Base-by-base conservation (phyloP, 2,797 vertebrate genomes). In the Euthynnus affinis region DNA sequence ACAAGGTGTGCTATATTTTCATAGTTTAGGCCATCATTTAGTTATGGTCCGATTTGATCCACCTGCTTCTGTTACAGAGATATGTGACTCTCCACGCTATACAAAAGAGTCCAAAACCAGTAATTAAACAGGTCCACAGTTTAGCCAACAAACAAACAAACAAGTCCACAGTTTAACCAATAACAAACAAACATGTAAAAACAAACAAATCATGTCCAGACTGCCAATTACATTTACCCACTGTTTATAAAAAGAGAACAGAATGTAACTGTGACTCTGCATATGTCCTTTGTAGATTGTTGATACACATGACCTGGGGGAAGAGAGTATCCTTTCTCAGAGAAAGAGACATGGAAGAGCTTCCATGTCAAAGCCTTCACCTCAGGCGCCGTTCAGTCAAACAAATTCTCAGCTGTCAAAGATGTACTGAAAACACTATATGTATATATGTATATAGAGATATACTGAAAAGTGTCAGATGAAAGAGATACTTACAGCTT, bases 331-430 rank as follows among this genome's bases (percentile, higher is more conserved):
- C 58, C 25, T 51, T 13, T 29, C 68, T 68, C 46, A 42, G 60
- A 70, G 55, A 52, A 40, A 17, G 49, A 51, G 46, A 62, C 58
- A 51, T 1, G 56, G 23, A 63, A 46, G 51, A 18, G 27, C 52
- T 58, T 67, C 37, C 52, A 63, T 23, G n/a, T 51, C 25, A 32
- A 40, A 55, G 27, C 17, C 67, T 68, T 22, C 66, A 69, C 70
- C 80, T 62, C 23, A 10, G 70, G 79, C 32, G 9, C 29, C 61
- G 48, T 40, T 70, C 56, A 18, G 14, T 81, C 74, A 57, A 40
- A 37, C n/a, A n/a, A n/a, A n/a, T n/a, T n/a, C 22, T 64, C 25
- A 46, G 52, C 60, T 55, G 74, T 74, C 73, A 58, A 3, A 44
- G 58, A 29, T 22, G 9, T 8, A n/a, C 58, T 48, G 25, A 23